Evolutionary conservation across 2,888 invertebrate genomes (phyloP), one percentile per base, ranked within the genome.

Genomic region (Galeruca laticollis): DNA sequence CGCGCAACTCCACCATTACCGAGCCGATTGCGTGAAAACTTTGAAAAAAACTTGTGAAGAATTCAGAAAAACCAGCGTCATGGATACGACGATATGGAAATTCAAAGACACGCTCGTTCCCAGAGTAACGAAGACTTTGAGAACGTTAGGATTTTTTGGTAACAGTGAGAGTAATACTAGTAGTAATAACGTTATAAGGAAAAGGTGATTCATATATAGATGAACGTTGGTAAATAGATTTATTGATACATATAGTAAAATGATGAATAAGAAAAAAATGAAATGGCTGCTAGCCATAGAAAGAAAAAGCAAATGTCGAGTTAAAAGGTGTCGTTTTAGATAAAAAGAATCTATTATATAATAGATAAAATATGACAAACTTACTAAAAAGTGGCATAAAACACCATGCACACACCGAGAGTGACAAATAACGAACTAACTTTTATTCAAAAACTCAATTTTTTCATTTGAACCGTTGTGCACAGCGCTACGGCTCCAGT

Each of bases 1-100:
- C 81, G 97, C 97, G 18, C 94, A 97, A 76, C 88, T 98, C 80
- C 96, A 98, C 84, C 98, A 98, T 86, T 98, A 97, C 87, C 90
- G 97, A 70, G 95, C 94, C 33, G 96, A 96, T 86, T 97, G 97
- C 86, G 96, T 96, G 8, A 92, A 92, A 78, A 93, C 94, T 68
- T 87, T 96, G 75, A 93, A 93, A 86, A 95, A 95, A 86, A 88
- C 90, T 51, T 97, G 96, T 86, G 90, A 90, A 65, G 93, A 95
- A 82, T 95, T 93, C 84, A 89, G 94, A 69, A 92, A 94, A 81
- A 91, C 94, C 79, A 93, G 94, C 68, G 90, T 94, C 66, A 90
- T 93, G 84, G 96, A 97, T 86, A 91, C 93, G 35, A 93, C 94
- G 63, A 92, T 97, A 78, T 96, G 95, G 96, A 92, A 93, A 82